These are phyloP conservation scores for Drosophila anomalata DNA, from an alignment of 2,888 invertebrate genomes.

Conservation along the genomic window DNA sequence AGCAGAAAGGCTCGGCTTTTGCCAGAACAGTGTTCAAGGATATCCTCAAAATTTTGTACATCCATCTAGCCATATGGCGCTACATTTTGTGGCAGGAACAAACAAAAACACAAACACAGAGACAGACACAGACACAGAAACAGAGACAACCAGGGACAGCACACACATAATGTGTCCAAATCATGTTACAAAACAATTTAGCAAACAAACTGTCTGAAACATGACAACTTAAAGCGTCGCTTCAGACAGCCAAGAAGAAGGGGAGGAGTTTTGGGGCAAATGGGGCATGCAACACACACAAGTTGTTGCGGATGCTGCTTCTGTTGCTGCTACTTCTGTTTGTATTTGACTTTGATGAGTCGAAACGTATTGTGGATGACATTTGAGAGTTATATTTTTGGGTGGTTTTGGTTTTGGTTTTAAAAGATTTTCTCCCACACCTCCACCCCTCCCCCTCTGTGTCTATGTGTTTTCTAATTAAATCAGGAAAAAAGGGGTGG, in stretches of 20 bases:
- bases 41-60: background rate
- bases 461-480: constrained; percentile 25
- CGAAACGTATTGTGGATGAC: constrained; percentile 71
- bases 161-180: constrained; percentile 71
- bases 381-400: constrained; percentile 47
- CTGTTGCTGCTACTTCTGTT: constrained; percentile 25
- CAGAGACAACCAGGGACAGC: background rate
- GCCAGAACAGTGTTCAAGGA: background rate
- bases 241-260: constrained; percentile 53
- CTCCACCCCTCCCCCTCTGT: background rate
- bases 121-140: too few relatives aligned
- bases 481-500: constrained; percentile 14
- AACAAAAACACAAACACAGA: background rate
- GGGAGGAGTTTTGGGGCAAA: background rate
- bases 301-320: constrained; percentile 30
- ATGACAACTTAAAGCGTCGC: constrained; percentile 79
- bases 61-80: background rate
- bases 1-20: background rate
- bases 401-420: constrained; percentile 1
- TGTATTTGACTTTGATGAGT: constrained; percentile 70
- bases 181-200: constrained; percentile 81
- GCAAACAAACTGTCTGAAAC: constrained; percentile 82
- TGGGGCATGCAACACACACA: constrained; percentile 19
- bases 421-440: constrained; percentile 4
- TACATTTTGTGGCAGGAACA: background rate